Conservation (phyloP, 2,888 invertebrate species). For the Baronia brevicornis region DNA sequence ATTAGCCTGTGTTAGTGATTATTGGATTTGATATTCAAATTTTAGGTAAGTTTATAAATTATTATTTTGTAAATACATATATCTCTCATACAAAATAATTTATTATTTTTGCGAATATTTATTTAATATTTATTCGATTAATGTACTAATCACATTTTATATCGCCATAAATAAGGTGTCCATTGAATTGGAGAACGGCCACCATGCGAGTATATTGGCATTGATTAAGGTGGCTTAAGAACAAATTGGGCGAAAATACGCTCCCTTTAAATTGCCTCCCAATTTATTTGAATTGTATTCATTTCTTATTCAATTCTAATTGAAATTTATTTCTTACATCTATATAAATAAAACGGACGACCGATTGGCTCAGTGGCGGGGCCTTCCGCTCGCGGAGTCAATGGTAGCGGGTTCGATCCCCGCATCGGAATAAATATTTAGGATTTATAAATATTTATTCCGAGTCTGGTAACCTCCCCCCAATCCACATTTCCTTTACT, state of each 20-base stretch:
- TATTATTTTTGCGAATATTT: too few species aligned
- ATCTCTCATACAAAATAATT: too few species aligned
- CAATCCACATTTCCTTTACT: too few species aligned
- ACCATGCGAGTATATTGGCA: slow-evolving; percentile 8
- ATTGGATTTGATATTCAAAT: slow-evolving; percentile 63
- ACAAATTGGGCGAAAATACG: slow-evolving; percentile 10
- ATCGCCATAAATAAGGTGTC: neutral
- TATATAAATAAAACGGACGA: too few species aligned
- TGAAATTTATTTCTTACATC: too few species aligned
- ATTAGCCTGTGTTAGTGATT: slow-evolving; percentile 49
- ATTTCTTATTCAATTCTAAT: neutral
- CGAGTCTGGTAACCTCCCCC: too few species aligned
- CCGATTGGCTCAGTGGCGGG: too few species aligned
- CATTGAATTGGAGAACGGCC: slow-evolving; percentile 1
- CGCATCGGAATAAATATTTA: neutral
- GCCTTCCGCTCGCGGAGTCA: too few species aligned
- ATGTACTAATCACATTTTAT: too few species aligned
- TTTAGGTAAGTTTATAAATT: slow-evolving; percentile 49
- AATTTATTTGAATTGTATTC: slow-evolving; percentile 7
- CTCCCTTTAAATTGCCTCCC: slow-evolving; percentile 11
- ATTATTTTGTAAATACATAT: neutral
- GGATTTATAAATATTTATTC: too few species aligned
- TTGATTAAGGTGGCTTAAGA: slow-evolving; percentile 12
- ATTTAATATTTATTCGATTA: too few species aligned
- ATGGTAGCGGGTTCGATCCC: neutral